Evolutionary conservation across 2,888 invertebrate genomes (phyloP), one percentile per base, ranked within the genome.

Genomic region (Nephrotoma flavescens): DNA sequence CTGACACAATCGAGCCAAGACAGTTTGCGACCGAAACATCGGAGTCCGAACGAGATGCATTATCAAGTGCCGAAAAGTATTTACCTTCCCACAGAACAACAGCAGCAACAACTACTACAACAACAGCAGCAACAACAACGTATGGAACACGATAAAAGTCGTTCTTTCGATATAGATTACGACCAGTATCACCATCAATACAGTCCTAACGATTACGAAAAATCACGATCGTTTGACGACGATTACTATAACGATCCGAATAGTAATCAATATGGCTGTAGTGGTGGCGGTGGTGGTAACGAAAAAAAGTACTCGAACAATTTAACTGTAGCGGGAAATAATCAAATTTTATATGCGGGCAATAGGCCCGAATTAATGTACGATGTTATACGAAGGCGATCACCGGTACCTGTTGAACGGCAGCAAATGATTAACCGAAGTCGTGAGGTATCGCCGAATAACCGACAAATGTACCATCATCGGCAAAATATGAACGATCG

Each of bases 161-260:
- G 91, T 87, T 91, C 91, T 71, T 91, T 91, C 87, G 91, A 91
- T 88, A 90, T 91, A 41, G 91, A 91, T 87, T 91, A 91, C 88
- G 90, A 87, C 7, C 71, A 86, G 42, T 87, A 86, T 86, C 86
- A 86, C 5, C 71, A 71, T 31, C 71, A 19, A 19, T 85, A 85
- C 41, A 86, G 84, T 83, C 41, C 71, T n/a, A 86, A 91, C 86
- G 91, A 91, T 86, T 91, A 91, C 87, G 91, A 91, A 87, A 91
- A 92, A 88, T 90, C 91, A 87, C 90, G 91, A 41, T 92, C 91
- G 11, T 91, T 92, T 57, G 91, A 92, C 87, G 91, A 92, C 71
- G 91, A 91, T 85, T 91, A 91, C 87, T 89, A 91, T 15, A 42
- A 41, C 42, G 57, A 87, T 19, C 42, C 71, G 11, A 86, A 52